Conservation (phyloP, 92 coral and sea anemone species). For the Porites cylindrica region DNA sequence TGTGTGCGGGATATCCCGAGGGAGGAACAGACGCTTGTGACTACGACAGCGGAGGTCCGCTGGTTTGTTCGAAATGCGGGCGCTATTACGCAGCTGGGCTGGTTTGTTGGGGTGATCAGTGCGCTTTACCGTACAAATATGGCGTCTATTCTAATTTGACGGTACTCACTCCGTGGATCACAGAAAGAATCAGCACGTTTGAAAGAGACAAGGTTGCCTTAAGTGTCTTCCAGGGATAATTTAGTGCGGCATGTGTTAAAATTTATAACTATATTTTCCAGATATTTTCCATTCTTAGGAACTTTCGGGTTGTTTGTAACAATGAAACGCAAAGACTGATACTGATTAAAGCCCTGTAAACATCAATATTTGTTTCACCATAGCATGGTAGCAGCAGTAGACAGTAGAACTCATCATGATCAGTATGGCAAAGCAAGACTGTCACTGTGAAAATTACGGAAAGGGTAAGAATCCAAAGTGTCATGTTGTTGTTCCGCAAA, state of each 20-base stretch:
- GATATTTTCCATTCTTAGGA: no score
- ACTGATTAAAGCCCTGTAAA: no score
- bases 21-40: constrained; percentile 87
- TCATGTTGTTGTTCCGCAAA: no score
- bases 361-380: no score
- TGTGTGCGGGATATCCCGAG: constrained; percentile 85
- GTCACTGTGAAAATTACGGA: no score
- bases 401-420: no score
- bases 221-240: background rate
- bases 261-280: no score
- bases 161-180: constrained; percentile 81
- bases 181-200: constrained; percentile 46
- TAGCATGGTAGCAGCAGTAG: no score
- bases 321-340: no score
- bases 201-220: constrained; percentile 17
- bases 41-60: constrained; percentile 93
- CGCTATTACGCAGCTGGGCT: constrained; percentile 78
- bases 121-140: constrained; percentile 81
- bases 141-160: constrained; percentile 91
- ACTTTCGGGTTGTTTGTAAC: no score
- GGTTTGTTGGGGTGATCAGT: constrained; percentile 92
- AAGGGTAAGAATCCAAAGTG: no score
- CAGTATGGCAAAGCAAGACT: no score
- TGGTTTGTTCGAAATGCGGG: constrained; percentile 80
- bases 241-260: background rate